A percentile compares a stretch with the other conserved stretches of the same genome.
Evolutionary conservation across 2,797 vertebrate species (phyloP).

Genomic region (Sebastes oblongus): DNA sequence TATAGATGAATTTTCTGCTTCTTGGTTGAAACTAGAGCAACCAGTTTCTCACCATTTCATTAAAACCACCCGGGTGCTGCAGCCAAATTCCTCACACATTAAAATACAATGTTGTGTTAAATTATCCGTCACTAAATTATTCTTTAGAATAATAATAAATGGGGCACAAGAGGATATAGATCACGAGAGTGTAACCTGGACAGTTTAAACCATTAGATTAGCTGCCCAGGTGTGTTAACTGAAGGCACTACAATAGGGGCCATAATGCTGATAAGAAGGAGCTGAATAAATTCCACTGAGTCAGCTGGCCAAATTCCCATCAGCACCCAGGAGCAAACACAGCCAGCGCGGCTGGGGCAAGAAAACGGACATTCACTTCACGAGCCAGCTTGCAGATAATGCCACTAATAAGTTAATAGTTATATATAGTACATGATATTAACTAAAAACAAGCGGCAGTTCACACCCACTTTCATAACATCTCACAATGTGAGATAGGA

Average conservation of each 20-base stretch:
- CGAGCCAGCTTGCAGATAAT: background rate
- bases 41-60: constrained; percentile 31
- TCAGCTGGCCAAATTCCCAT: constrained; percentile 55
- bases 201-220: background rate
- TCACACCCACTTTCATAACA: background rate
- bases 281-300: constrained; percentile 14
- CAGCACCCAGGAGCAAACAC: constrained; percentile 19
- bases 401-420: constrained; percentile 4
- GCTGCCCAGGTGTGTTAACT: background rate
- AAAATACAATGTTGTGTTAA: background rate
- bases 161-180: background rate
- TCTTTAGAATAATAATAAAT: background rate
- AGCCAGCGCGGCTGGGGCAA: background rate
- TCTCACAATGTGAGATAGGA: background rate
- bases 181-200: background rate
- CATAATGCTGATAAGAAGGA: constrained; percentile 31
- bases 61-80: background rate
- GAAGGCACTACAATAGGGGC: background rate
- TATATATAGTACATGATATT: background rate
- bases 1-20: background rate
- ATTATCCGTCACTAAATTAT: background rate
- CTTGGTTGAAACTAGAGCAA: constrained; percentile 18
- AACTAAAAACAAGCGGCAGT: background rate
- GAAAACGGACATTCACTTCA: constrained; percentile 34
- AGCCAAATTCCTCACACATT: background rate